Evolutionary conservation across 2,113 vertebrate species (phyloP).

Genomic region (Platichthys flesus): DNA sequence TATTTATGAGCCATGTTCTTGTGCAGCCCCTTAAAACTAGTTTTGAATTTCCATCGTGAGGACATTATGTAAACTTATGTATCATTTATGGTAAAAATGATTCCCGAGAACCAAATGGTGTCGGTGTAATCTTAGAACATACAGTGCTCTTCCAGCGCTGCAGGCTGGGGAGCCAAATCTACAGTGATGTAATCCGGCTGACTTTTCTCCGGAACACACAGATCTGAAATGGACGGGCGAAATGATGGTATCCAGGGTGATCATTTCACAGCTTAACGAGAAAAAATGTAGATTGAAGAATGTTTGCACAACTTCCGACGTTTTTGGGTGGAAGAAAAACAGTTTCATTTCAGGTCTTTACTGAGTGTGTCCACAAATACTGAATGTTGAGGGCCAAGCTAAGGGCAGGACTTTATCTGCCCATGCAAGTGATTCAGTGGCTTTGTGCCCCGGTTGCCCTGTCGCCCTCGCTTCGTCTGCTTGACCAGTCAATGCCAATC

Average conservation of each 20-base stretch:
- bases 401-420: background rate
- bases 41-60: slow-evolving; percentile 7
- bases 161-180: slow-evolving; percentile 13
- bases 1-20: slow-evolving; percentile 49
- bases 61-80: slow-evolving; percentile 15
- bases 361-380: background rate
- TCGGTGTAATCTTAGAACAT: slow-evolving; percentile 16
- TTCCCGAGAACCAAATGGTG: background rate
- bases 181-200: slow-evolving; percentile 9
- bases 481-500: slow-evolving; percentile 7
- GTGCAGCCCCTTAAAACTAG: slow-evolving; percentile 12
- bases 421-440: background rate
- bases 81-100: slow-evolving; percentile 5
- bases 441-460: background rate
- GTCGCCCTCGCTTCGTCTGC: slow-evolving; percentile 2
- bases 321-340: no score
- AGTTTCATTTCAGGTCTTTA: no score
- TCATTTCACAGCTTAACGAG: background rate
- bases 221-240: background rate
- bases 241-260: background rate
- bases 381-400: background rate
- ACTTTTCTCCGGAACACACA: background rate
- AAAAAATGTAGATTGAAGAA: background rate
- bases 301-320: no score
- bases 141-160: slow-evolving; percentile 6